Evolutionary conservation across 2,113 vertebrate species (phyloP), one percentile per base, ranked within the genome.

Genomic region (Canis aureus): DNA sequence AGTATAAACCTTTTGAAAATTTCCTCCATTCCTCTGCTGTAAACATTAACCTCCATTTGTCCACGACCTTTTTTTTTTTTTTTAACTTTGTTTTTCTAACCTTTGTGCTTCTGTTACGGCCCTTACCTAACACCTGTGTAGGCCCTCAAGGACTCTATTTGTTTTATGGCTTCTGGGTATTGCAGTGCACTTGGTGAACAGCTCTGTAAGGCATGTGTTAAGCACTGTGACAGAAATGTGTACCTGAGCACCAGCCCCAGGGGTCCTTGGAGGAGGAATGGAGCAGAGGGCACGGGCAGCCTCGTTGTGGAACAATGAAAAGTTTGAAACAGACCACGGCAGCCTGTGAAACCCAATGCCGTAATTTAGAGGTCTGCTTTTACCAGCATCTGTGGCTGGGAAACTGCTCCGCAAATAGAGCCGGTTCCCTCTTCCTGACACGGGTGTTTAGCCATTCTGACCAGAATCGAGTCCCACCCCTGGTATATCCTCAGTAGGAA

Each of bases 31-130:
- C n/a, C 71, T 79, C 27, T 85, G 17, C 76, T 92, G 11, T 32
- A 66, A 43, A 29, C 69, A 60, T 84, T 83, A 80, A 60, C 55
- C 89, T 92, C 32, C 6, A 22, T 80, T 93, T 95, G 64, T 85
- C 43, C 69, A 29, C 79, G 38, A 69, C n/a, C 67, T 19, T 35
- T 67, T 67, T 71, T 80, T 84, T 43, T 27, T 53, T 79, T 80
- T 89, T 69, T 1, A 10, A 94, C 38, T 29, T 92, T 93, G 78
- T 89, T 97, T 93, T 93, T 71, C 74, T 96, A 91, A 94, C 64
- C 79, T 76, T 82, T 64, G 27, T 95, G 49, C 43, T 55, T 8
- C 55, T 49, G 6, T 69, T 74, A 17, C 32, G 43, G 59, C 51
- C 3, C 4, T 85, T 69, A 23, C 88, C 62, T 57, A 55, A 81